These are phyloP conservation scores for Hydractinia symbiolongicarpus DNA, from an alignment of 30 jellyfish, hydroid and myxozoan genomes.

Conservation along the genomic window DNA sequence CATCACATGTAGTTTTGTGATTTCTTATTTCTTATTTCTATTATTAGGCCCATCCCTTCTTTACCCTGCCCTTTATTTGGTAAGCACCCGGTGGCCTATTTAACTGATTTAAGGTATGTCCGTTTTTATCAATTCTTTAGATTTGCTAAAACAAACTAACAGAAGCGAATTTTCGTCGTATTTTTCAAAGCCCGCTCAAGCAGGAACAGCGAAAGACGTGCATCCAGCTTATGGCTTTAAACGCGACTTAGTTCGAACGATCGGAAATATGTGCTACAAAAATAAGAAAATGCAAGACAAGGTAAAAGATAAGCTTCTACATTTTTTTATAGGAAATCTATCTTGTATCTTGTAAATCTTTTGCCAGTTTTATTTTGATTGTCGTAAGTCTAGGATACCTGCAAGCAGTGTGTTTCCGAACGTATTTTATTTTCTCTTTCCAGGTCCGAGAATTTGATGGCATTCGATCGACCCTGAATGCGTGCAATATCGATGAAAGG, in stretches of 20 bases:
- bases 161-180: too few species aligned
- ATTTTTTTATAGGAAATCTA: background rate
- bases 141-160: too few species aligned
- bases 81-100: too few species aligned
- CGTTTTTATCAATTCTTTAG: too few species aligned
- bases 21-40: too few species aligned
- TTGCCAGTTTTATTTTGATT: too few species aligned
- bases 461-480: conserved; percentile 41
- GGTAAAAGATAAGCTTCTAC: conserved; percentile 24
- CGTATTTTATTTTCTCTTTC: background rate
- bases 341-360: background rate
- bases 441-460: conserved; percentile 76
- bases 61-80: too few species aligned
- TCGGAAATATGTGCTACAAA: conserved; percentile 59
- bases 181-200: background rate
- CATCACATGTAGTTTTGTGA: too few species aligned
- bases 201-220: background rate
- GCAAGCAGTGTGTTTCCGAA: too few species aligned
- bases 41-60: too few species aligned
- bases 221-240: conserved; percentile 17
- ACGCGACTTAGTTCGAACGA: conserved; percentile 57
- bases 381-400: too few species aligned
- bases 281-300: conserved; percentile 34
- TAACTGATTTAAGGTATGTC: too few species aligned
- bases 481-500: conserved; percentile 63